Conservation (phyloP, 2,888 invertebrate genomes). For the Tupiocoris notatus region DNA sequence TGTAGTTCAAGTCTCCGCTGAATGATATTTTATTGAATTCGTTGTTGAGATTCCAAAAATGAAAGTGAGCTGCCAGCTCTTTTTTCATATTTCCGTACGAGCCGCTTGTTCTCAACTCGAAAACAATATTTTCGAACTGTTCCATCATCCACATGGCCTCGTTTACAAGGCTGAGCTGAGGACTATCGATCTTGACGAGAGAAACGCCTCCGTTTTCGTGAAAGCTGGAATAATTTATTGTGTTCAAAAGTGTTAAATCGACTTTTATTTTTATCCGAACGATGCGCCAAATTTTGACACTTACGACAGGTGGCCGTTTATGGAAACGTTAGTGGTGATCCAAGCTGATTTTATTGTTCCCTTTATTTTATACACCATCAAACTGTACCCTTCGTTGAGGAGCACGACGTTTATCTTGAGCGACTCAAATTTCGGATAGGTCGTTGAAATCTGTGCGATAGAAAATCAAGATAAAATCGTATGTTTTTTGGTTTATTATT, state of each 20-base stretch:
- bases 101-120: constrained; percentile 56
- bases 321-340: constrained; percentile 37
- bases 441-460: constrained; percentile 12
- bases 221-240: constrained; percentile 51
- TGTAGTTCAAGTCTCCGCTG: constrained; percentile 61
- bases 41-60: constrained; percentile 58
- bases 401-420: constrained; percentile 37
- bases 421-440: constrained; percentile 44
- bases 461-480: neutral
- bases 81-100: constrained; percentile 51
- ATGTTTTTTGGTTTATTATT: too few species aligned
- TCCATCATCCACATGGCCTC: constrained; percentile 59
- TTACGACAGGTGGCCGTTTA: constrained; percentile 44
- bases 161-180: constrained; percentile 51
- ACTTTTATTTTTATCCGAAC: neutral
- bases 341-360: constrained; percentile 41
- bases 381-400: constrained; percentile 35
- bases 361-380: constrained; percentile 37
- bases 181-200: constrained; percentile 29
- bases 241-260: neutral
- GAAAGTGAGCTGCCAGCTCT: constrained; percentile 45
- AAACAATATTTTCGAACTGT: constrained; percentile 58
- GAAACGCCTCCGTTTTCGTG: constrained; percentile 54
- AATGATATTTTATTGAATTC: constrained; percentile 57
- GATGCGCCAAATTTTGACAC: too few species aligned